Evolutionary conservation across 1,140 invertebrate genomes (phyloP), one percentile per base, ranked within the genome.

Genomic region (Berghia stephanieae): DNA sequence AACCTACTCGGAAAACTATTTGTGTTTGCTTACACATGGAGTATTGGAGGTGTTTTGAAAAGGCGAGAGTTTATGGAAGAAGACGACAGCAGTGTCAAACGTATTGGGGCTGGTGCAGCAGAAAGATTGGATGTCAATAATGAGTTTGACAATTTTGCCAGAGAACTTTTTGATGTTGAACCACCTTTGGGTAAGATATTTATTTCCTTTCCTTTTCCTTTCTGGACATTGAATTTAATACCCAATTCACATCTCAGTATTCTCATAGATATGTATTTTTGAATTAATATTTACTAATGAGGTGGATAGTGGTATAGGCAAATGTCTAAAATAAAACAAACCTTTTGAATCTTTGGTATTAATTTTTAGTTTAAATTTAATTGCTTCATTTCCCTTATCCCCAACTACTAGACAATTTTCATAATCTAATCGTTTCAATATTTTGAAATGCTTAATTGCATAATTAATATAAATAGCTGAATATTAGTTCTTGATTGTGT

Each of bases 141-240:
- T 42, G 89, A 91, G 57, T 94, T 94, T 84, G 94, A 96, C 85
- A 88, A 90, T 31, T 92, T 93, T 83, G 90, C 94, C 6, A 91
- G 91, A 79, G 88, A 92, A 46, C 91, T 94, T 80, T 94, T 95
- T 87, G 92, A 93, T 57, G 90, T 92, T 1, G 91, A 92, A 84
- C 90, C 91, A 42, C 86, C 86, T 42, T 68, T 87, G 3, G 88
- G 87, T 89, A 74, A 82, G 81, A 78, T 21, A 31, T 43, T 67
- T 0, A 18, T 16, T 68, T 38, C 43, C 18, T 60, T 16, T 60
- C 10, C 8, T 60, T 60, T 27, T 16, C 31, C 6, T 16, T 16
- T 60, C 31, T n/a, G n/a, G n/a, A n/a, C n/a, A n/a, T n/a, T n/a
- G n/a, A n/a, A n/a, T n/a, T n/a, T n/a, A n/a, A n/a, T n/a, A n/a